Evolutionary conservation across 2,888 invertebrate species (phyloP).

Genomic region (Thecophora atra): DNA sequence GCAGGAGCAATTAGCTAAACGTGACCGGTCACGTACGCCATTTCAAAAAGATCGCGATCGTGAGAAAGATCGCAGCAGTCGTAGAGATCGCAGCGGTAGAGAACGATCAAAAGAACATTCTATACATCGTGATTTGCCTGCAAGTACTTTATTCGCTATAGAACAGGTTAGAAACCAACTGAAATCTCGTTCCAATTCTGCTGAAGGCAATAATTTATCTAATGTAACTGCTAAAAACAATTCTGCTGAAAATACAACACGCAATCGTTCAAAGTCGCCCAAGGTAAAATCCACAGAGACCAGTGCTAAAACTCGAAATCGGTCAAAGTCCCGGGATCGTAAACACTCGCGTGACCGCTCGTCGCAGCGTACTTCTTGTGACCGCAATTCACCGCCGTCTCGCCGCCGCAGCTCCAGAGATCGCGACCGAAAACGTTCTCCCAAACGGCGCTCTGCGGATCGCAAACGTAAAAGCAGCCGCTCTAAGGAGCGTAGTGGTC

Average conservation of each 20-base stretch:
- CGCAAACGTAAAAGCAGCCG: slow-evolving; percentile 49
- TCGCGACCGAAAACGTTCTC: slow-evolving; percentile 48
- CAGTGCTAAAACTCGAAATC: slow-evolving; percentile 58
- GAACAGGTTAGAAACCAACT: slow-evolving; percentile 53
- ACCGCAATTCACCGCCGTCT: slow-evolving; percentile 50
- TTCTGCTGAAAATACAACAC: slow-evolving; percentile 37
- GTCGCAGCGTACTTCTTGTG: slow-evolving; percentile 55
- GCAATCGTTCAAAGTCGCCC: slow-evolving; percentile 56
- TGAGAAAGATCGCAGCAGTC: slow-evolving; percentile 52
- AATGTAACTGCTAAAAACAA: slow-evolving; percentile 43
- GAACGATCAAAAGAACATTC: slow-evolving; percentile 48
- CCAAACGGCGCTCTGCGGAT: slow-evolving; percentile 51
- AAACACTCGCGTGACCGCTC: slow-evolving; percentile 47
- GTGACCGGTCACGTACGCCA: slow-evolving; percentile 60
- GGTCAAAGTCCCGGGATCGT: slow-evolving; percentile 56
- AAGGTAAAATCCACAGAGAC: slow-evolving; percentile 50
- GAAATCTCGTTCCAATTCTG: slow-evolving; percentile 65
- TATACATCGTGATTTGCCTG: slow-evolving; percentile 45
- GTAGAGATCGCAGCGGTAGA: slow-evolving; percentile 46
- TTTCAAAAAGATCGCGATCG: slow-evolving; percentile 55
- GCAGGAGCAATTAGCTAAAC: slow-evolving; percentile 53
- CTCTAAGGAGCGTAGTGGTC: slow-evolving; percentile 51
- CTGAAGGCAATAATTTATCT: slow-evolving; percentile 54
- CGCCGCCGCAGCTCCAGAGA: slow-evolving; percentile 52
- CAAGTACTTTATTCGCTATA: slow-evolving; percentile 48